phyloP scores from a whole-genome alignment of 2,113 vertebrate species.

The Laticauda colubrina region DNA sequence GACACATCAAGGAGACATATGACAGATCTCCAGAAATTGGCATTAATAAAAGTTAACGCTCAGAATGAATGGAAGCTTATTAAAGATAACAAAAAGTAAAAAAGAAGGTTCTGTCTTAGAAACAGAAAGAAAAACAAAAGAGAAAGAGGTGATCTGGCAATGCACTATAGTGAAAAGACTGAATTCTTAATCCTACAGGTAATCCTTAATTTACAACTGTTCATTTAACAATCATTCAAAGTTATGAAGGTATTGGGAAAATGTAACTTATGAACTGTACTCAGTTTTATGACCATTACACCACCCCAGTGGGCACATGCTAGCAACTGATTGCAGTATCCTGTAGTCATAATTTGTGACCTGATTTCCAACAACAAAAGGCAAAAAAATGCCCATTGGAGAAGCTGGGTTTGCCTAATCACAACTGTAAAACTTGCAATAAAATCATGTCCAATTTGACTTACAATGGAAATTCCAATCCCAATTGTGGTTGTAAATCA shows the following conservation, averaged over 20 bases:
- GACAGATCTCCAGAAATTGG: neutral
- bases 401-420: neutral
- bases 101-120: neutral
- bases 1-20: neutral
- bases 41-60: neutral
- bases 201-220: no score
- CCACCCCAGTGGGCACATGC: neutral
- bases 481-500: neutral
- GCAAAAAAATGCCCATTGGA: neutral
- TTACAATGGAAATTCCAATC: neutral
- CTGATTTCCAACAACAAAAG: neutral
- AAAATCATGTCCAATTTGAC: neutral
- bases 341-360: neutral
- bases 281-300: neutral
- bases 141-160: neutral
- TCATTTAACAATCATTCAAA: neutral
- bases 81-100: neutral
- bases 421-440: neutral
- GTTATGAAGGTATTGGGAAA: neutral
- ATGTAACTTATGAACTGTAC: neutral
- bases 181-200: neutral
- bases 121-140: neutral
- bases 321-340: neutral
- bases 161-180: neutral
- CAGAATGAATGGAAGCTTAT: neutral